phyloP scores from a whole-genome alignment of 2,797 vertebrate species.

The Oryzias sinensis region DNA sequence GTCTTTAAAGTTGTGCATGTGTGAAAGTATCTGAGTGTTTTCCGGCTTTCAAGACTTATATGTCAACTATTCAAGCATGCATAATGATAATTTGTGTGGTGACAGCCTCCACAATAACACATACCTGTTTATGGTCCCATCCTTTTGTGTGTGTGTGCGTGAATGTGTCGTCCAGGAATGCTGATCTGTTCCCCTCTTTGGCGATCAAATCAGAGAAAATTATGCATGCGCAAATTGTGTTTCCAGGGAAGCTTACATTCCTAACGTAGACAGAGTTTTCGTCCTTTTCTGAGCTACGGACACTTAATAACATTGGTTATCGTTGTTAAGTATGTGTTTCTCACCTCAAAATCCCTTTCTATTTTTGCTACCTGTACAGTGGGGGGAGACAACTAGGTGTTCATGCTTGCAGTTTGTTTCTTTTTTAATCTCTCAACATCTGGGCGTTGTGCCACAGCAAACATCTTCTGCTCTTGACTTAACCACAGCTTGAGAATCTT shows the following conservation, averaged over 20 bases:
- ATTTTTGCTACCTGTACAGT: slow-evolving; percentile 22
- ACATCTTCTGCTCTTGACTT: slow-evolving; percentile 70
- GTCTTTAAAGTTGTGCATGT: not conserved
- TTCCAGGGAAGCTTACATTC: slow-evolving; percentile 40
- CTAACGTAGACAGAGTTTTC: slow-evolving; percentile 19
- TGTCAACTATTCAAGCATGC: not conserved
- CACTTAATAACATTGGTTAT: slow-evolving; percentile 27
- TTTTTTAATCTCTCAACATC: slow-evolving; percentile 27
- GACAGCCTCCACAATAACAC: not conserved
- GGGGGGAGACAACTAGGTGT: slow-evolving; percentile 20
- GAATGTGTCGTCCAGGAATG: slow-evolving; percentile 33
- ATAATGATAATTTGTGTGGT: not conserved
- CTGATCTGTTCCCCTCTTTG: slow-evolving; percentile 29
- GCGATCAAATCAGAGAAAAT: slow-evolving; percentile 29
- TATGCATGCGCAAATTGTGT: slow-evolving; percentile 25
- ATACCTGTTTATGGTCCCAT: slow-evolving; percentile 13
- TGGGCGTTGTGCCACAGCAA: slow-evolving; percentile 71
- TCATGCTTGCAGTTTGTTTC: slow-evolving; percentile 39
- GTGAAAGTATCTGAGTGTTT: not conserved
- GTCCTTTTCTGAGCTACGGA: slow-evolving; percentile 10
- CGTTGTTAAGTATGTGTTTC: slow-evolving; percentile 10
- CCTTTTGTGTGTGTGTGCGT: not conserved
- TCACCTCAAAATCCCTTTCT: slow-evolving; percentile 19
- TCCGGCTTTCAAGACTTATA: not conserved
- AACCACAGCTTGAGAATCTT: slow-evolving; percentile 66